Evolutionary conservation across 2,113 vertebrate genomes (phyloP).

Genomic region (zebrafish (Danio rerio)): DNA sequence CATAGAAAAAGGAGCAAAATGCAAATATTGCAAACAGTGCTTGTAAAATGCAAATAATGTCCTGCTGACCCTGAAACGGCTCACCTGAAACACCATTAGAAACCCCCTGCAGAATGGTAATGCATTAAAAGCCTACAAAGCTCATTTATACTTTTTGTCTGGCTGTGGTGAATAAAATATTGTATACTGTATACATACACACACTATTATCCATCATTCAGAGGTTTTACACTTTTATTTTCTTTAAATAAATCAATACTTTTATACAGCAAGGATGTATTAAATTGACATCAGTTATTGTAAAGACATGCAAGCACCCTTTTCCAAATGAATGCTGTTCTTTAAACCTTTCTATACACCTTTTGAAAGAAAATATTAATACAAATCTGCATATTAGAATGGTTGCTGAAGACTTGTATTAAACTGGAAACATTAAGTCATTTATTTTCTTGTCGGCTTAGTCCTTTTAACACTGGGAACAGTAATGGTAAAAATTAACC

Average conservation of each 20-base stretch:
- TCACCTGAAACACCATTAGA: conserved; percentile 45
- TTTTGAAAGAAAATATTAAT: no score
- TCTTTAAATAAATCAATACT: background rate
- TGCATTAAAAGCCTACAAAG: conserved; percentile 46
- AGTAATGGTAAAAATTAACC: no score
- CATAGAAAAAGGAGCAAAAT: conserved; percentile 4
- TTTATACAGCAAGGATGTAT: background rate
- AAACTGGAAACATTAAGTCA: no score
- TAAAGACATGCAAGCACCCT: background rate
- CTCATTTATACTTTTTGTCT: conserved; percentile 48
- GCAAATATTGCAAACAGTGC: conserved; percentile 36
- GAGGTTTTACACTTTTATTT: background rate
- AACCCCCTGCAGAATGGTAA: conserved; percentile 38
- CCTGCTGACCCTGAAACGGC: conserved; percentile 36
- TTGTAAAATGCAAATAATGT: conserved; percentile 30
- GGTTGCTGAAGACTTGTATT: no score
- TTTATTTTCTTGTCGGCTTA: no score
- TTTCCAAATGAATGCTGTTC: no score
- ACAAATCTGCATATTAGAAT: no score
- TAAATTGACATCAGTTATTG: background rate
- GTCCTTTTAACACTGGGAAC: no score
- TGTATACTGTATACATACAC: conserved; percentile 14
- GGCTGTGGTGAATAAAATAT: conserved; percentile 6
- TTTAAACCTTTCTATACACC: no score
- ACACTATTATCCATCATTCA: background rate